Percentiles rank a stretch among this genome's conserved stretches.
Evolutionary conservation across 2,888 invertebrate genomes (phyloP).

Genomic region (Acrocyrtus sp.): DNA sequence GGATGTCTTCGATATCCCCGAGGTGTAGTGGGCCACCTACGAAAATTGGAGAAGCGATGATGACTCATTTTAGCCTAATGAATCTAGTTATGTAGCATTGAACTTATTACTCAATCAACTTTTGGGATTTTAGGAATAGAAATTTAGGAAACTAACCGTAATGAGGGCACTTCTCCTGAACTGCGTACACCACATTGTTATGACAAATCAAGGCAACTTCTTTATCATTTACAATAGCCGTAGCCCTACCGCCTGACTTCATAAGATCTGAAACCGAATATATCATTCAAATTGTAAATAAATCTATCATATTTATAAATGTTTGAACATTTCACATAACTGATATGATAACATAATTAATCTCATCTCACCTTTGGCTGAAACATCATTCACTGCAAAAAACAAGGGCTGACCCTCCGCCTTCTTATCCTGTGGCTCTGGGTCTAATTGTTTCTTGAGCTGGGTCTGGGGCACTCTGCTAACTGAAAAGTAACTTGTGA

Average conservation of each 20-base stretch:
- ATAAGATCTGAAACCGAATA: conserved; percentile 50
- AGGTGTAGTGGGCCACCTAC: conserved; percentile 55
- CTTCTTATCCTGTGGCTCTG: too few species aligned
- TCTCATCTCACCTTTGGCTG: too few species aligned
- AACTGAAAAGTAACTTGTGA: too few species aligned
- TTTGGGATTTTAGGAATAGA: background rate
- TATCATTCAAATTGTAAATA: too few species aligned
- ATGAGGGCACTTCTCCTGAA: conserved; percentile 60
- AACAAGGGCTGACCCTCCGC: too few species aligned
- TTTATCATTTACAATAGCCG: conserved; percentile 55
- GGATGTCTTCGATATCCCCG: conserved; percentile 60
- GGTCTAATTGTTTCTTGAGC: too few species aligned
- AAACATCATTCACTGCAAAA: too few species aligned
- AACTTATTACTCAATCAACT: background rate
- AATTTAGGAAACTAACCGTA: conserved; percentile 33
- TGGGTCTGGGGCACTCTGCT: too few species aligned
- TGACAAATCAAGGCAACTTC: conserved; percentile 53
- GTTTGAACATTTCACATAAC: too few species aligned
- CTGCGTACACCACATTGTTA: conserved; percentile 51
- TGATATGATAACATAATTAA: too few species aligned
- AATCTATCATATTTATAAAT: too few species aligned
- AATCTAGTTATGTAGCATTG: background rate
- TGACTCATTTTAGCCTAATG: background rate
- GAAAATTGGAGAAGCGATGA: background rate
- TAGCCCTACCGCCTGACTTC: conserved; percentile 37